phyloP scores from a whole-genome alignment of 2,888 invertebrate genomes.

The Drosophila neoperkinsi region DNA sequence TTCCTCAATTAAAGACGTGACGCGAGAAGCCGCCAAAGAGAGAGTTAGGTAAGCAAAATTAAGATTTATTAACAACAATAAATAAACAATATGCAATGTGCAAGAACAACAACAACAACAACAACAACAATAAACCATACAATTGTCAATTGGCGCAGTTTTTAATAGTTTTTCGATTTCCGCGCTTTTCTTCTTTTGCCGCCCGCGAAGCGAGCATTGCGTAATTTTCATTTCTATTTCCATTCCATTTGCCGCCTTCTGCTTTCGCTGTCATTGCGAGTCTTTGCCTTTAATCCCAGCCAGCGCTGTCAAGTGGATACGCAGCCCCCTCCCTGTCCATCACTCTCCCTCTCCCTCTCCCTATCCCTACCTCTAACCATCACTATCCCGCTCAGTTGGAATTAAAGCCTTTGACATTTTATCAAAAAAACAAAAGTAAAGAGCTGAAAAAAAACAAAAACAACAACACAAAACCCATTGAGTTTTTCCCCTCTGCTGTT shows the following conservation, averaged over 20 bases:
- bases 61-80: slow-evolving; percentile 78
- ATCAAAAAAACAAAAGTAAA: slow-evolving; percentile 45
- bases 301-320: slow-evolving; percentile 67
- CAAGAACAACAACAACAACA: slow-evolving; percentile 12
- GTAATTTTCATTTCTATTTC: slow-evolving; percentile 30
- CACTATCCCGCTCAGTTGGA: slow-evolving; percentile 48
- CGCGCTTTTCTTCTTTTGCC: slow-evolving; percentile 49
- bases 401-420: slow-evolving; percentile 77
- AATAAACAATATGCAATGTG: slow-evolving; percentile 64
- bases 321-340: background rate
- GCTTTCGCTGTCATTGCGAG: slow-evolving; percentile 60
- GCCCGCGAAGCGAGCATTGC: slow-evolving; percentile 39
- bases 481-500: slow-evolving; percentile 38
- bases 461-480: slow-evolving; percentile 53
- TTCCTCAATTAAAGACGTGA: slow-evolving; percentile 60
- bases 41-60: slow-evolving; percentile 70
- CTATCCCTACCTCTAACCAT: background rate
- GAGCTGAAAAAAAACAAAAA: background rate
- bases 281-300: slow-evolving; percentile 54
- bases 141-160: slow-evolving; percentile 42
- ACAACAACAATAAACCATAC: slow-evolving; percentile 21
- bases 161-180: slow-evolving; percentile 33
- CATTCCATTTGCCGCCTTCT: slow-evolving; percentile 42
- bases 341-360: slow-evolving; percentile 1
- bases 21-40: slow-evolving; percentile 69